A percentile compares a stretch with the other conserved stretches of the same genome.
Conservation (phyloP, 2,113 vertebrate genomes). For the Hydrolagus affinis region DNA sequence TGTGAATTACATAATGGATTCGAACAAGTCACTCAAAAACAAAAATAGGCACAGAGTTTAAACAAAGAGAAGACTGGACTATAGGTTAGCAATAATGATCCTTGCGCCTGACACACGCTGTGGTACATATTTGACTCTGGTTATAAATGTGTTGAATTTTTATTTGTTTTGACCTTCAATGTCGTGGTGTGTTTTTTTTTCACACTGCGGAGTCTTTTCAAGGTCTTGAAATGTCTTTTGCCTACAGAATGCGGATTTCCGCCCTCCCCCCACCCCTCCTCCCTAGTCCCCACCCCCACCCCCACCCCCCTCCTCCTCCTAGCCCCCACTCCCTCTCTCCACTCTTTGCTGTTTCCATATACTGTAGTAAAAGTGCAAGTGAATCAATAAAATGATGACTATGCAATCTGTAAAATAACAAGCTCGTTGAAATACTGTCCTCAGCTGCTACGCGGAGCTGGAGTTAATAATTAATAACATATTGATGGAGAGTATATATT, state of each 20-base stretch:
- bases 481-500: conserved; percentile 51
- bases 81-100: no score
- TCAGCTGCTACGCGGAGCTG: conserved; percentile 47
- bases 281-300: background rate
- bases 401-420: conserved; percentile 55
- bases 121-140: background rate
- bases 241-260: background rate
- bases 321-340: background rate
- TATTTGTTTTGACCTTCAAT: background rate
- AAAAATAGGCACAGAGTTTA: background rate
- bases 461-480: conserved; percentile 56
- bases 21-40: background rate
- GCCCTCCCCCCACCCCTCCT: no score
- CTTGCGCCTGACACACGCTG: background rate
- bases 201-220: background rate
- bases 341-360: conserved; percentile 17
- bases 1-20: background rate
- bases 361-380: conserved; percentile 36
- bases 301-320: background rate
- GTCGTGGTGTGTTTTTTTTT: background rate
- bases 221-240: conserved; percentile 24
- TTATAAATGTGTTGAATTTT: background rate
- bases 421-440: conserved; percentile 53
- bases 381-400: conserved; percentile 50
- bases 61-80: background rate